phyloP scores from a whole-genome alignment of 2,797 vertebrate species.

The Semotilus atromaculatus region DNA sequence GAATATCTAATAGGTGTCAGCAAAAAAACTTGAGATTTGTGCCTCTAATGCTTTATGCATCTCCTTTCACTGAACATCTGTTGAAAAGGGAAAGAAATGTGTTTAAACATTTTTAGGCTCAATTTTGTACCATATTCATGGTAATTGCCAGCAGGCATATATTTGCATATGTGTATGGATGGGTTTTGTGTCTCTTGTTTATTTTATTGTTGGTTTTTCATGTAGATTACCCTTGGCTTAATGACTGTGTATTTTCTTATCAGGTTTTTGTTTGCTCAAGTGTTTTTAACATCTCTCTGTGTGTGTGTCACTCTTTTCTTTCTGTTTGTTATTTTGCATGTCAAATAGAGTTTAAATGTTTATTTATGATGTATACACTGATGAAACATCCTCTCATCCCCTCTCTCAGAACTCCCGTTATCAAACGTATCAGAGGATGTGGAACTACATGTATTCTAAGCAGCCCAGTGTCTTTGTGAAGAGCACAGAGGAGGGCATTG shows the following conservation, averaged over 20 bases:
- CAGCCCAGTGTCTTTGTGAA: slow-evolving; percentile 93
- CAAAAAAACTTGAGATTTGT: not conserved
- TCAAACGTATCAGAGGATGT: slow-evolving; percentile 94
- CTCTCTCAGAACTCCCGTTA: slow-evolving; percentile 85
- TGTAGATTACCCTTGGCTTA: slow-evolving; percentile 18
- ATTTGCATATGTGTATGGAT: slow-evolving; percentile 23
- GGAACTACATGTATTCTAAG: slow-evolving; percentile 95
- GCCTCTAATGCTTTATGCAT: not conserved
- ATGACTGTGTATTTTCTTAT: slow-evolving; percentile 31
- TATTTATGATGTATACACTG: slow-evolving; percentile 1
- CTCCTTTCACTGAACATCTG: slow-evolving; percentile 1
- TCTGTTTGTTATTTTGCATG: not conserved
- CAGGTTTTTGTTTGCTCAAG: slow-evolving; percentile 22
- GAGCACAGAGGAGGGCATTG: slow-evolving; percentile 91
- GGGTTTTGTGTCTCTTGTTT: slow-evolving; percentile 18
- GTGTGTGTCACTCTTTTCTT: not conserved
- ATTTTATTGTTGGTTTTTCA: slow-evolving; percentile 17
- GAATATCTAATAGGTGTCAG: not conserved
- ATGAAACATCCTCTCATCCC: not conserved
- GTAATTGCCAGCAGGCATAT: slow-evolving; percentile 24
- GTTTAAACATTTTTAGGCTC: not conserved
- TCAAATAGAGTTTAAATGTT: not conserved
- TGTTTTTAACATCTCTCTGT: slow-evolving; percentile 28
- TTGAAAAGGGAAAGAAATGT: not conserved
- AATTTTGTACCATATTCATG: not conserved